Conservation (phyloP, 2,797 vertebrate species). For the Poecilia gillii region DNA sequence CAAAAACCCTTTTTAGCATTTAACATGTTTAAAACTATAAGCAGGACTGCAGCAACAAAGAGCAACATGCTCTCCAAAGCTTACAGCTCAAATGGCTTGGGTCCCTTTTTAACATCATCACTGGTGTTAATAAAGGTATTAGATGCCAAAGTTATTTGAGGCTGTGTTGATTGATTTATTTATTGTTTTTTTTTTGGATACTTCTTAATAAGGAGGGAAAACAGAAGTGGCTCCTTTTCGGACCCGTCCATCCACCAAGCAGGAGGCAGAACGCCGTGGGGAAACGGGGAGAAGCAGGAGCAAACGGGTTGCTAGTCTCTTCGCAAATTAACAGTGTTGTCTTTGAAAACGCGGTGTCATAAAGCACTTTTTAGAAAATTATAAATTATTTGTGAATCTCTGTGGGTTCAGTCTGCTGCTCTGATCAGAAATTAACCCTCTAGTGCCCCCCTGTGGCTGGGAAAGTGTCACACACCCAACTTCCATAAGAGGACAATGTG, state of each 20-base stretch:
- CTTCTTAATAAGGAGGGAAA: slow-evolving; percentile 49
- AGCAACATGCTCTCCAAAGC: slow-evolving; percentile 24
- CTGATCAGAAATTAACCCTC: not conserved
- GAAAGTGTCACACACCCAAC: not conserved
- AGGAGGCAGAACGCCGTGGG: slow-evolving; percentile 12
- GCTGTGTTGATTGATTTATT: slow-evolving; percentile 29
- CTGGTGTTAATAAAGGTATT: slow-evolving; percentile 56
- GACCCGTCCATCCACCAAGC: slow-evolving; percentile 24
- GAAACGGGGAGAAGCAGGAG: not conserved
- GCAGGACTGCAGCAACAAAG: slow-evolving; percentile 23
- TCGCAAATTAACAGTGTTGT: not conserved
- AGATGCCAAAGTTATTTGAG: slow-evolving; percentile 56
- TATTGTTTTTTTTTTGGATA: slow-evolving; percentile 18
- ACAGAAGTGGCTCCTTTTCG: slow-evolving; percentile 39
- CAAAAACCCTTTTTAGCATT: not conserved
- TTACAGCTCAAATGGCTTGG: slow-evolving; percentile 70
- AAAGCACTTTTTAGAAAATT: not conserved
- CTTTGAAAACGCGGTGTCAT: not conserved
- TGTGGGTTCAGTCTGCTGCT: not conserved
- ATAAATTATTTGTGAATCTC: not conserved
- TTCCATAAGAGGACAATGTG: not conserved
- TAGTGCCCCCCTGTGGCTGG: not conserved
- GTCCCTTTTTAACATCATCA: slow-evolving; percentile 74
- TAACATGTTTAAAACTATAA: slow-evolving; percentile 14
- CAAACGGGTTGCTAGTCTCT: not conserved